Evolutionary conservation across 2,797 vertebrate species (phyloP).

Genomic region (Ispidina picta): DNA sequence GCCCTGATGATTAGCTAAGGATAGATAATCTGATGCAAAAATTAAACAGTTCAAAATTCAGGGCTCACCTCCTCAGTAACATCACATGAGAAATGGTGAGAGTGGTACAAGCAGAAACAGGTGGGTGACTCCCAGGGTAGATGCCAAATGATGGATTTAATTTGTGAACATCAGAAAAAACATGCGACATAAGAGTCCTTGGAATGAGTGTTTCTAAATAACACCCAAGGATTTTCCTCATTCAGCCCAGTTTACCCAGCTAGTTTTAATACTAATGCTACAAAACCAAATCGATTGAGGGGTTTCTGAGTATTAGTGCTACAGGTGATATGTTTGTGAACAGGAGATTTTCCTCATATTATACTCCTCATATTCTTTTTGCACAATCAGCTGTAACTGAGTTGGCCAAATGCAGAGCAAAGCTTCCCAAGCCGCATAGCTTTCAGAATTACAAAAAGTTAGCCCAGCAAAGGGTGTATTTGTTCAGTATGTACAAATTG

Average conservation of each 20-base stretch:
- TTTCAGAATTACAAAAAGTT: constrained; percentile 51
- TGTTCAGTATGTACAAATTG: constrained; percentile 31
- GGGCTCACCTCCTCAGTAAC: neutral
- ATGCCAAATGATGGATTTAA: neutral
- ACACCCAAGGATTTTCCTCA: neutral
- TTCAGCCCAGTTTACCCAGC: neutral
- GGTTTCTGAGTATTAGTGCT: neutral
- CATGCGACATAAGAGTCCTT: neutral
- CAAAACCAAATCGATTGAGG: neutral
- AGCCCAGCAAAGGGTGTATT: constrained; percentile 47
- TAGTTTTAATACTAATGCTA: neutral
- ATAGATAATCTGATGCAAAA: neutral
- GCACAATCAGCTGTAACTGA: neutral
- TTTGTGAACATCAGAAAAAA: neutral
- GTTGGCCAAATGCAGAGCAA: neutral
- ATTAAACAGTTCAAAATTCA: neutral
- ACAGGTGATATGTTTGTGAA: neutral
- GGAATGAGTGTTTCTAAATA: neutral
- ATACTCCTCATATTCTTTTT: neutral
- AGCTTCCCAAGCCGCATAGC: constrained; percentile 8
- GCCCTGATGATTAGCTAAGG: neutral
- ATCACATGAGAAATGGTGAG: neutral
- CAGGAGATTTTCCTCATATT: neutral
- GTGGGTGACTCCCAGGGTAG: neutral
- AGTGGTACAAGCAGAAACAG: neutral